A percentile compares a stretch with the other conserved stretches of the same genome.
These are phyloP conservation scores for Coregonus clupeaformis DNA, from an alignment of 2,113 vertebrate genomes.

Conservation along the genomic window DNA sequence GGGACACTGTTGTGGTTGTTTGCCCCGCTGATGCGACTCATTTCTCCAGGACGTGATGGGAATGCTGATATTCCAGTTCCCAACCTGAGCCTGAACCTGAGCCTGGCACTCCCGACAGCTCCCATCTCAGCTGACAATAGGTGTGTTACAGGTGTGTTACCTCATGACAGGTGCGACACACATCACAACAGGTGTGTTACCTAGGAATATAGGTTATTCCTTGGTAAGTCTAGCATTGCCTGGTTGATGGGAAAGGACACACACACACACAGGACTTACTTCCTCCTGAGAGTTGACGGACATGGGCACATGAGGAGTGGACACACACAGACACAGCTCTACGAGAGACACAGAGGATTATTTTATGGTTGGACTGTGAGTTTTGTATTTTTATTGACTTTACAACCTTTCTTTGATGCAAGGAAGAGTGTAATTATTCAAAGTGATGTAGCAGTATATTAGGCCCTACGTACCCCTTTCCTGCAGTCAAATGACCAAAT, in stretches of 20 bases:
- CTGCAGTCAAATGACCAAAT: no score
- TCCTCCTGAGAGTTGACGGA: no score
- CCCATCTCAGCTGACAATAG: not conserved
- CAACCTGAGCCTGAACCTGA: not conserved
- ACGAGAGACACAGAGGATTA: not conserved
- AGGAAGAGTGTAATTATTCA: not conserved
- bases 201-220: not conserved
- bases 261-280: not conserved
- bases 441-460: not conserved
- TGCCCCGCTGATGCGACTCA: not conserved
- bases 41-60: not conserved
- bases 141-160: not conserved
- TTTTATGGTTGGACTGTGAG: not conserved
- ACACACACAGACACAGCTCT: no score
- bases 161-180: no score
- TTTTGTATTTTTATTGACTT: not conserved
- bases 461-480: no score
- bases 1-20: not conserved
- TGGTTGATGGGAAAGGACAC: not conserved
- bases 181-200: not conserved
- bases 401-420: not conserved
- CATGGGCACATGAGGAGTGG: no score
- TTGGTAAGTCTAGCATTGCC: not conserved
- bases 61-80: slow-evolving; percentile 32
- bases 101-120: not conserved